Base-by-base conservation (phyloP, 2,113 vertebrate species). In the Brachirus orientalis region DNA sequence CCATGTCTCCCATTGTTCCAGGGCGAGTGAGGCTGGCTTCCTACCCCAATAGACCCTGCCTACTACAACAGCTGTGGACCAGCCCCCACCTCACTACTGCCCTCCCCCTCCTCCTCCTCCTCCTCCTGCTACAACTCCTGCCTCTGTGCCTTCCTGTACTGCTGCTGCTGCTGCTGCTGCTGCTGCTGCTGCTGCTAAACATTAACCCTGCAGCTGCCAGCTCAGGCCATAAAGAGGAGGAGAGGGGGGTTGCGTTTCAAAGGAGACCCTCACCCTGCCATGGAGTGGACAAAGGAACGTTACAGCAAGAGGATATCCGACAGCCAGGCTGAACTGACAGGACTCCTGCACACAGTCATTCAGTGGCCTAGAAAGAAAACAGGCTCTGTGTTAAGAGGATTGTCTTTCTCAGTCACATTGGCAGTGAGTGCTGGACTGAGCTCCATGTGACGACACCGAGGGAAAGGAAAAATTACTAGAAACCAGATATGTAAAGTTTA, bases 1-100 rank as follows among this genome's bases (percentile, higher is more conserved):
- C 90, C 87, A 82, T 89, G 85, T 86, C 89, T 89, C 77, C 91
- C 91, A 90, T 91, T 92, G 92, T 92, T 93, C 88, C 87, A 79
- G 85, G 74, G 80, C 66, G 80, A 91, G 75, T 75, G 89, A 88
- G 83, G 84, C 84, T 77, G 81, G 75, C 87, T 86, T 89, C 86
- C 83, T 88, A 87, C 81, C 77, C 86, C 80, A 37, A 81, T 72
- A 91, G 89, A 89, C 78, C 83, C 87, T 84, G 88, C 90, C 87
- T 86, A 77, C 90, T 89, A 92, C 84, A 89, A 91, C 92, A 94
- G 91, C 91, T 94, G 92, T 92, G 92, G 88, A 90, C 88, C 80
- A 82, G 84, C 90, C 91, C 88, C 91, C 87, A 84, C 89, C 90
- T 87, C 85, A n/a, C 82, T 79, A 73, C 83, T 36, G 47, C 80